Percentiles rank a stretch among this genome's conserved stretches.
Conservation (phyloP, 2,888 invertebrate genomes). For the Drosophila koepferae region DNA sequence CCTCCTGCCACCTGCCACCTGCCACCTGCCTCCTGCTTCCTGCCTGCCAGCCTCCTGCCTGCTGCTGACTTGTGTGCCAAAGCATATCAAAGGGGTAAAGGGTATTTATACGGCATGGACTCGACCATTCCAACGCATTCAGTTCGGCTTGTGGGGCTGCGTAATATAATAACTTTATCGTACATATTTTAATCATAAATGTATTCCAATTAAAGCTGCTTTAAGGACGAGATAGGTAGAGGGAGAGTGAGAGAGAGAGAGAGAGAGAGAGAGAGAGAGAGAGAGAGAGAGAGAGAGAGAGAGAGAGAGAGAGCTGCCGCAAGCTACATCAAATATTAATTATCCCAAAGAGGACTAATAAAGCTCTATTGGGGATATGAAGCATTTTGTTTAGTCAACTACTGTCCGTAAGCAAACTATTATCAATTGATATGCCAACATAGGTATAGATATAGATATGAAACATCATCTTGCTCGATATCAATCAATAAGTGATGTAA, state of each 20-base stretch:
- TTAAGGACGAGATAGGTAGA: not conserved
- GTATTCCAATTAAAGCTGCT: slow-evolving; percentile 8
- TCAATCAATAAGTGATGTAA: too few species aligned
- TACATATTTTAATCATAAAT: slow-evolving; percentile 8
- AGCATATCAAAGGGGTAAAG: slow-evolving; percentile 8
- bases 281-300: too few species aligned
- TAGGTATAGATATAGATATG: too few species aligned
- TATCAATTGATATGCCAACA: too few species aligned
- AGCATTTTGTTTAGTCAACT: too few species aligned
- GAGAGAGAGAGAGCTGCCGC: not conserved
- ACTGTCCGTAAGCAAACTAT: not conserved
- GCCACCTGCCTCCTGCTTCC: not conserved
- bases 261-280: not conserved
- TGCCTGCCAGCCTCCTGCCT: not conserved
- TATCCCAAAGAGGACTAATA: not conserved
- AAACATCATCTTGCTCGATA: too few species aligned
- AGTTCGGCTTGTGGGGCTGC: not conserved
- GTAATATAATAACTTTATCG: slow-evolving; percentile 18
- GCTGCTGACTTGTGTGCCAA: slow-evolving; percentile 6
- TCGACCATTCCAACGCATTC: not conserved
- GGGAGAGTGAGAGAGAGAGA: too few species aligned
- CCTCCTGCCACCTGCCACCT: not conserved
- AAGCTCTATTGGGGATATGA: not conserved
- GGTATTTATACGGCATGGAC: not conserved
- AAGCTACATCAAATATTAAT: slow-evolving; percentile 1